A percentile compares a stretch with the other conserved stretches of the same genome.
Evolutionary conservation across 2,888 invertebrate species (phyloP).

Genomic region (Lycophotia porphyrea): DNA sequence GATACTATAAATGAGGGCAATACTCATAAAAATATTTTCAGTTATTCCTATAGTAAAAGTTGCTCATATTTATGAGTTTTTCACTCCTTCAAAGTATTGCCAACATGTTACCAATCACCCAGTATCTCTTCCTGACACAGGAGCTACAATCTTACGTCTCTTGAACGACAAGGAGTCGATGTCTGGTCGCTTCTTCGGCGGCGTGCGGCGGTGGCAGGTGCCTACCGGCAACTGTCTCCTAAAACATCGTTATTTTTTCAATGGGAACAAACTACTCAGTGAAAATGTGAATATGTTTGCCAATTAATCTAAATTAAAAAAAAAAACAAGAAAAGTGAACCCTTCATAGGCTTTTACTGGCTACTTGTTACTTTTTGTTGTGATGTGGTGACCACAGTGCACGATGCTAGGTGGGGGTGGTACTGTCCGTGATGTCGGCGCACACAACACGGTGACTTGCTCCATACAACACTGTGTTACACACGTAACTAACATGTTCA

Average conservation of each 20-base stretch:
- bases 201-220: background rate
- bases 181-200: background rate
- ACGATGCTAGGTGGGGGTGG: background rate
- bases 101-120: background rate
- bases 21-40: no score
- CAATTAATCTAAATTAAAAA: background rate
- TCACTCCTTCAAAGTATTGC: background rate
- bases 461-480: constrained; percentile 19
- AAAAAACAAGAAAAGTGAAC: background rate
- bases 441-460: background rate
- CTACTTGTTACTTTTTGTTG: background rate
- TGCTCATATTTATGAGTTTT: background rate
- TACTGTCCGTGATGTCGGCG: background rate
- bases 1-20: background rate
- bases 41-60: background rate
- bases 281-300: background rate
- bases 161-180: no score
- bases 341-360: background rate
- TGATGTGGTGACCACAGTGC: background rate
- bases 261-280: background rate
- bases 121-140: background rate
- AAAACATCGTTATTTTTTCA: background rate
- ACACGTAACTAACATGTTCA: constrained; percentile 22
- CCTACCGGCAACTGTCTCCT: background rate
- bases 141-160: background rate